Percentiles rank a stretch among this genome's conserved stretches.
phyloP scores from a whole-genome alignment of 2,888 invertebrate species.

The Lepetodrilus schrolli region DNA sequence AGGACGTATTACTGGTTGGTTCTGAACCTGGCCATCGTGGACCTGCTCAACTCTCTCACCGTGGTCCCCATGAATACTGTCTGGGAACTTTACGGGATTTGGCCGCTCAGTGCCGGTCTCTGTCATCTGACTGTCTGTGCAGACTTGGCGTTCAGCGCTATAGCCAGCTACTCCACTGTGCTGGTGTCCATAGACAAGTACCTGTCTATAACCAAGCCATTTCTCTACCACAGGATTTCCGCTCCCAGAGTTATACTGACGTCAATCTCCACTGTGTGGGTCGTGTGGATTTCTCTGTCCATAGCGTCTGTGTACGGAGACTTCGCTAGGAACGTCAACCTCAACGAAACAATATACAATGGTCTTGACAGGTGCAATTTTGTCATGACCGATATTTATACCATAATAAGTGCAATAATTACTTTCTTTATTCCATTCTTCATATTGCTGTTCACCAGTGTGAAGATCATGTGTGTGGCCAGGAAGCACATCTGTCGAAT shows the following conservation, averaged over 20 bases:
- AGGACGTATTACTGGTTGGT: slow-evolving; percentile 56
- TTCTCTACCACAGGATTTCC: slow-evolving; percentile 47
- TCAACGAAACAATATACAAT: slow-evolving; percentile 36
- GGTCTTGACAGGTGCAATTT: slow-evolving; percentile 46
- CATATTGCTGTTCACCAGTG: slow-evolving; percentile 51
- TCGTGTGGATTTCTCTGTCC: slow-evolving; percentile 45
- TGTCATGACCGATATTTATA: slow-evolving; percentile 50
- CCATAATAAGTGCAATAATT: slow-evolving; percentile 41
- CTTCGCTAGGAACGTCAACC: slow-evolving; percentile 43
- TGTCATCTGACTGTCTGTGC: slow-evolving; percentile 51
- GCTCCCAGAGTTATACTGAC: slow-evolving; percentile 37
- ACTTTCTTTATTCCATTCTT: slow-evolving; percentile 51
- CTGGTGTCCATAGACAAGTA: slow-evolving; percentile 56
- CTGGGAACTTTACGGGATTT: slow-evolving; percentile 52
- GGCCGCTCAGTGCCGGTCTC: slow-evolving; percentile 43
- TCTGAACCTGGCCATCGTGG: slow-evolving; percentile 51
- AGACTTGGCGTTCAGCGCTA: slow-evolving; percentile 49
- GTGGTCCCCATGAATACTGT: slow-evolving; percentile 53
- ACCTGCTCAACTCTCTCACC: slow-evolving; percentile 45
- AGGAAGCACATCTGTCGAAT: slow-evolving; percentile 49
- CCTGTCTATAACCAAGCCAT: slow-evolving; percentile 51
- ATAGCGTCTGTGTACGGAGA: slow-evolving; percentile 44
- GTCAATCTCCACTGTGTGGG: slow-evolving; percentile 46
- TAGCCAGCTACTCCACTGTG: slow-evolving; percentile 53
- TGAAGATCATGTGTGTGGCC: slow-evolving; percentile 50